Percentiles rank a stretch among this genome's conserved stretches.
Conservation (phyloP, 2,113 vertebrate genomes). For the Hemiscyllium ocellatum region DNA sequence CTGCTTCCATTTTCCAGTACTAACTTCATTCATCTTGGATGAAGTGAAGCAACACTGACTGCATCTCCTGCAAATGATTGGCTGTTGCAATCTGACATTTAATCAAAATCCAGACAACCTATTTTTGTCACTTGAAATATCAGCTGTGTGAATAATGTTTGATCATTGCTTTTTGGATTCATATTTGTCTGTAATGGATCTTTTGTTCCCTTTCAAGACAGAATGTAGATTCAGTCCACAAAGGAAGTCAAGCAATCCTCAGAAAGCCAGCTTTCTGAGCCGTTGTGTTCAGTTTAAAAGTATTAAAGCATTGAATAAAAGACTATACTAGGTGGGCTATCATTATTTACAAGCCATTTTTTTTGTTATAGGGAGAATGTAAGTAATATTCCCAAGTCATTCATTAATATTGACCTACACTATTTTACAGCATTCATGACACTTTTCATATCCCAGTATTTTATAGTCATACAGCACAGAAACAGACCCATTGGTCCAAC, state of each 20-base stretch:
- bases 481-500: no score
- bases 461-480: no score
- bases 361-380: neutral
- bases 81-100: neutral
- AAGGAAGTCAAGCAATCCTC: no score
- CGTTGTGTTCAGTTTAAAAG: no score
- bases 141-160: neutral
- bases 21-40: neutral
- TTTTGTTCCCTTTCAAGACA: no score
- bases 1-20: neutral
- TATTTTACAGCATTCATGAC: neutral
- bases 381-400: neutral
- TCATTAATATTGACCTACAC: neutral
- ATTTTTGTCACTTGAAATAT: constrained; percentile 3
- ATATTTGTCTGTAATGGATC: no score
- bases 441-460: neutral
- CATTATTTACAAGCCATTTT: neutral
- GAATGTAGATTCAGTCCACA: no score
- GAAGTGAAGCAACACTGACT: neutral
- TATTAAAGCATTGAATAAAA: no score
- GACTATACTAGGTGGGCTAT: no score
- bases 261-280: no score
- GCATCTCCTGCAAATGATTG: neutral
- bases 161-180: no score
- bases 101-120: neutral